Evolutionary conservation across 2,797 vertebrate genomes (phyloP).

Genomic region (Amphiprion clarkii): DNA sequence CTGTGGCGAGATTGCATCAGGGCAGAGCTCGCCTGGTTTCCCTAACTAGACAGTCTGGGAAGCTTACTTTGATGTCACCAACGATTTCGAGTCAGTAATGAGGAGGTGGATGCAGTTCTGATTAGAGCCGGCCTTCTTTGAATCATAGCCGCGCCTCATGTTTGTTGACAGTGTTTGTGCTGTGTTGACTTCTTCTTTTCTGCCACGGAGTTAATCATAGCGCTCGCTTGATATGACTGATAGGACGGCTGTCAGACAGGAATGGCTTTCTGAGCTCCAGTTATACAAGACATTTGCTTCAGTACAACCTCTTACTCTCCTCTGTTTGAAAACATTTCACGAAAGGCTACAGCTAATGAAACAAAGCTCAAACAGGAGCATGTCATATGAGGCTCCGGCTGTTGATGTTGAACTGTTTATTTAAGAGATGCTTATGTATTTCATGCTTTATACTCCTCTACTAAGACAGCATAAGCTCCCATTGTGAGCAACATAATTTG

Average conservation of each 20-base stretch:
- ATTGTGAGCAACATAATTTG: conserved; percentile 25
- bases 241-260: not conserved
- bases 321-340: conserved; percentile 13
- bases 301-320: not conserved
- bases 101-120: conserved; percentile 51
- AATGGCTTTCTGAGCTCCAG: not conserved
- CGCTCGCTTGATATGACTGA: conserved; percentile 5
- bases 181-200: conserved; percentile 29
- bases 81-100: conserved; percentile 52
- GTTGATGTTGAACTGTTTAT: not conserved
- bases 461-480: not conserved
- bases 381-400: not conserved
- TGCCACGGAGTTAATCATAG: conserved; percentile 18
- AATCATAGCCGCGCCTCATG: conserved; percentile 37
- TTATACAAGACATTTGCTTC: conserved; percentile 4
- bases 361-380: not conserved
- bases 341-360: conserved; percentile 18
- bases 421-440: conserved; percentile 5
- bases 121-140: conserved; percentile 40
- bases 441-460: not conserved
- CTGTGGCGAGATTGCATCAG: conserved; percentile 31
- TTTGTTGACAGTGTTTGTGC: conserved; percentile 35
- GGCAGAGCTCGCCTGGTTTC: conserved; percentile 17
- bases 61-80: conserved; percentile 64
- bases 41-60: conserved; percentile 45